phyloP scores from a whole-genome alignment of 2,113 vertebrate species.

The Macquaria ambigua region DNA sequence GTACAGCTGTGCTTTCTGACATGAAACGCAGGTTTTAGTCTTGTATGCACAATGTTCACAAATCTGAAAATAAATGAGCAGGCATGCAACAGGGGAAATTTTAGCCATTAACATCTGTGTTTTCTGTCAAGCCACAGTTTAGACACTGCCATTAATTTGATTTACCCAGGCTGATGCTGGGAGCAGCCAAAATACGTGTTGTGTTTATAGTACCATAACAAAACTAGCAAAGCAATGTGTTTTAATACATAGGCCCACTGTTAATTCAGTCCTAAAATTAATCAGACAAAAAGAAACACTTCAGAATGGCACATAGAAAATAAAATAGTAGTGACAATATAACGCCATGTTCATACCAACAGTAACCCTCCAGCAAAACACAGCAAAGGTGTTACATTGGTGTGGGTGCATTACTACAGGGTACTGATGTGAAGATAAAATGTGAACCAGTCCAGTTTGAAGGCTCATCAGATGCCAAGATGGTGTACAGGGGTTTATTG shows the following conservation, averaged over 20 bases:
- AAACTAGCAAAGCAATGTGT: background rate
- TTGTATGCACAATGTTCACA: background rate
- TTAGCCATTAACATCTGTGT: conserved; percentile 23
- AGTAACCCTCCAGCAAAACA: background rate
- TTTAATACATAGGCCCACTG: background rate
- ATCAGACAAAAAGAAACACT: background rate
- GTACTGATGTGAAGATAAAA: conserved; percentile 15
- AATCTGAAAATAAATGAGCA: conserved; percentile 33
- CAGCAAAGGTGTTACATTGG: background rate
- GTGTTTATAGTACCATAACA: background rate
- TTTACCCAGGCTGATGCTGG: conserved; percentile 4
- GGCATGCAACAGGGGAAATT: background rate
- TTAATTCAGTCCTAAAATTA: background rate
- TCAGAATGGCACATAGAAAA: background rate
- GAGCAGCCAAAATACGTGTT: conserved; percentile 2
- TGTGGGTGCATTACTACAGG: conserved; percentile 8
- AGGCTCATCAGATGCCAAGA: conserved; percentile 10
- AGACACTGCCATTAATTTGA: conserved; percentile 30
- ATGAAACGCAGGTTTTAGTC: conserved; percentile 2
- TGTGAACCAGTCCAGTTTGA: conserved; percentile 13
- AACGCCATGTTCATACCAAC: conserved; percentile 3
- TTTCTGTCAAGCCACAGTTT: conserved; percentile 41
- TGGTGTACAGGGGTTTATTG: background rate
- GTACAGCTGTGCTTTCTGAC: conserved; percentile 11
- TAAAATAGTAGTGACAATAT: background rate